Evolutionary conservation across 2,797 vertebrate species (phyloP).

Genomic region (Anisognathus igniventris): DNA sequence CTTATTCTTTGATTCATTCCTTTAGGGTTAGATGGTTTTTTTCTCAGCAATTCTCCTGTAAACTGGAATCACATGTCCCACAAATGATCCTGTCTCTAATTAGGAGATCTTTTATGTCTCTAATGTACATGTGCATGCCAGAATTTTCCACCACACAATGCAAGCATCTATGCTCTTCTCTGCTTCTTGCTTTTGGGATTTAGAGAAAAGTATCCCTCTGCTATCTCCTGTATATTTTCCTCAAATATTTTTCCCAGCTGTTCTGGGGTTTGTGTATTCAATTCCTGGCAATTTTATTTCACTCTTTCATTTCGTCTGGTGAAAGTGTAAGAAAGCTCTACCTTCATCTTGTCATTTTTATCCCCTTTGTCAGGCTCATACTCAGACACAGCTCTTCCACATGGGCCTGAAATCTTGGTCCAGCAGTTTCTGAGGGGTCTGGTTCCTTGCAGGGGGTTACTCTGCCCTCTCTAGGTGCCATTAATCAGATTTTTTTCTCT

Average conservation of each 20-base stretch:
- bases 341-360: not conserved
- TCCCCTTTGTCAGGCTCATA: not conserved
- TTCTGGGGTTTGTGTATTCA: not conserved
- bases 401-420: not conserved
- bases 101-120: constrained; percentile 56
- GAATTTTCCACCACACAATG: not conserved
- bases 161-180: not conserved
- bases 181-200: not conserved
- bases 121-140: constrained; percentile 46
- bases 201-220: not conserved
- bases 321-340: not conserved
- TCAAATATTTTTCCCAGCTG: not conserved
- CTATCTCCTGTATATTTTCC: not conserved
- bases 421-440: not conserved
- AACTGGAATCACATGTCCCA: constrained; percentile 58
- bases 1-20: constrained; percentile 31
- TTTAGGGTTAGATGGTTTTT: constrained; percentile 12
- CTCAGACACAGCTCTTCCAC: not conserved
- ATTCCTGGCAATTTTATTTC: not conserved
- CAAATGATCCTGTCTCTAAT: constrained; percentile 58
- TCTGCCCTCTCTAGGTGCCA: not conserved
- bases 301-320: not conserved
- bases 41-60: constrained; percentile 29
- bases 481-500: not conserved
- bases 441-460: not conserved